Base-by-base conservation (phyloP, 2,888 invertebrate species). In the Hirtodrosophila cameraria region DNA sequence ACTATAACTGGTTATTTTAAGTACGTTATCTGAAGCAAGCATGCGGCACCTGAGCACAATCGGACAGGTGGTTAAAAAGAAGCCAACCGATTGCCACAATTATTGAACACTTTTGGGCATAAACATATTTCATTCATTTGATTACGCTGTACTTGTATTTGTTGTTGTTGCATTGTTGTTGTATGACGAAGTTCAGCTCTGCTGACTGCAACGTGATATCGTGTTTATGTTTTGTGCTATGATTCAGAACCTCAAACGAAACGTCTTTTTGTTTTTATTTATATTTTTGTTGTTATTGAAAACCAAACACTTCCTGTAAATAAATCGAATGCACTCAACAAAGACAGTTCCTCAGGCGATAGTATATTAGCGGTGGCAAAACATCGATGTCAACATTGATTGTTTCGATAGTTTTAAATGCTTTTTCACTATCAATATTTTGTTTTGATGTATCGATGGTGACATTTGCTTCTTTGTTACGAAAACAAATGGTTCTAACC, bases 241-340 rank as follows among this genome's bases (percentile, higher is more conserved):
- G 60, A 61, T 30, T 72, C 50, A 61, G 33, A 20, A 2, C 2
- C 11, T 12, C 9, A n/a, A n/a, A n/a, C 5, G 12, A 4, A 1
- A 9, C 9, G 16, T n/a, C 30, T 35, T n/a, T 41, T 57, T 41
- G 12, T 28, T 45, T 15, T 27, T 27, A 28, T 39, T 28, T 39
- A 25, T 36, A 27, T 49, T 18, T 57, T 30, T 52, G n/a, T 49
- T 41, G 25, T n/a, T 23, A 16, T 9, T 6, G 12, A 43, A 39
- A 49, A 69, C 15, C 52, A 64, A 41, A 42, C 69, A 63, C 33
- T 69, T 69, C 69, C 69, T 65, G 66, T 60, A 50, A 54, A 54
- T 36, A 38, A n/a, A 25, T 33, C 15, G 12, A 49, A 23, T 66
- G 42, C 23, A 48, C 13, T 31, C 33, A 18, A 18, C 11, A 33